A percentile compares a stretch with the other conserved stretches of the same genome.
Conservation (phyloP, 2,888 invertebrate genomes). For the Drosophila mimetica region DNA sequence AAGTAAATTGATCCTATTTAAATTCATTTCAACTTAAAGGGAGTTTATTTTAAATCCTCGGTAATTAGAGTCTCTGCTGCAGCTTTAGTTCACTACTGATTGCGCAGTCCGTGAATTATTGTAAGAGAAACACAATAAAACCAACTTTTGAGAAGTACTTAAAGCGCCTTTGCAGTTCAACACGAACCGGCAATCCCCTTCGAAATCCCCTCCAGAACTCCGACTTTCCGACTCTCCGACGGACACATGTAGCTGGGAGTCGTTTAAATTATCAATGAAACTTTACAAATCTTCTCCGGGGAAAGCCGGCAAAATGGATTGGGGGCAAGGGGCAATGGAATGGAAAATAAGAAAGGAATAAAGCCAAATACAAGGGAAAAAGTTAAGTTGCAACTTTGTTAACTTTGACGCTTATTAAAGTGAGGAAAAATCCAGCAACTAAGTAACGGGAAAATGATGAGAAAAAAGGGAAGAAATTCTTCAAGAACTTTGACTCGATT, state of each 20-base stretch:
- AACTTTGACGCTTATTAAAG: conserved; percentile 64
- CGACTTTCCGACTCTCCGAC: conserved; percentile 6
- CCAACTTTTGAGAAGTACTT: conserved; percentile 61
- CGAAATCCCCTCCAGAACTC: conserved; percentile 1
- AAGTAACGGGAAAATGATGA: conserved; percentile 2
- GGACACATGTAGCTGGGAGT: conserved; percentile 50
- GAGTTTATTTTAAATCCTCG: background rate
- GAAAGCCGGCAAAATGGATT: conserved; percentile 7
- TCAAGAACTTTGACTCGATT: conserved; percentile 22
- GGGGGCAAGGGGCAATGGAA: background rate
- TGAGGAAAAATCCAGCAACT: conserved; percentile 22
- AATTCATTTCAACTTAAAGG: background rate
- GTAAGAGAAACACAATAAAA: conserved; percentile 32
- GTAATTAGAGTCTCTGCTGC: background rate
- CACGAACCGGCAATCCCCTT: conserved; percentile 16
- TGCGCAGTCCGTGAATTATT: conserved; percentile 5
- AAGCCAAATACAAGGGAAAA: conserved; percentile 32
- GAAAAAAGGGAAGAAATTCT: background rate
- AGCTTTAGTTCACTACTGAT: background rate
- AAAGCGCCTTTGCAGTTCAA: conserved; percentile 65
- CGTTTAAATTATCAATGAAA: conserved; percentile 79
- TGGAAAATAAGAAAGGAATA: conserved; percentile 6
- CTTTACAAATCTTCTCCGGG: conserved; percentile 57
- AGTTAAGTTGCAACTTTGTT: conserved; percentile 72
- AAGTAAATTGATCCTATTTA: background rate